These are phyloP conservation scores for Anadara kagoshimensis DNA, from an alignment of 1,140 invertebrate species.

Conservation along the genomic window DNA sequence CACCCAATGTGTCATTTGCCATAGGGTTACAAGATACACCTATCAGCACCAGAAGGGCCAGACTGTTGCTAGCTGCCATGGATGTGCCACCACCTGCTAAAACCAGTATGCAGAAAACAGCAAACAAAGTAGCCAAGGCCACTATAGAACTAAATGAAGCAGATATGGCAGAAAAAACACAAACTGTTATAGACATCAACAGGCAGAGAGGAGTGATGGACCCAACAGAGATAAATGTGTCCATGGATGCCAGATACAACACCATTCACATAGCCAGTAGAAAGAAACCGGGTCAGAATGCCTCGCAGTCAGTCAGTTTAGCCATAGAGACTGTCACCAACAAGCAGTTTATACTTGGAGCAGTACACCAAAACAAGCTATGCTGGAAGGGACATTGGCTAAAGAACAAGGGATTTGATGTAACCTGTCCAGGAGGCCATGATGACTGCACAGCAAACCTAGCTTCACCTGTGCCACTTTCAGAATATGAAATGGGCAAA, in stretches of 20 bases:
- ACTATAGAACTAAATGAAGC: too few relatives aligned
- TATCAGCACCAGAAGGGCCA: too few relatives aligned
- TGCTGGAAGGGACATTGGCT: slow-evolving; percentile 11
- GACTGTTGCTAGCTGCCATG: too few relatives aligned
- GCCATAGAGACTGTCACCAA: slow-evolving; percentile 11
- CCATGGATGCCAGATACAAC: neutral
- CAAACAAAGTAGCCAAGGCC: too few relatives aligned
- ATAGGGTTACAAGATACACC: too few relatives aligned
- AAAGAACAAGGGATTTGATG: neutral
- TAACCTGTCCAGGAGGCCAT: neutral
- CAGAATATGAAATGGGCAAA: slow-evolving; percentile 9
- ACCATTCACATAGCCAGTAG: neutral
- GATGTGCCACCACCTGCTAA: too few relatives aligned
- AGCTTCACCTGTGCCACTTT: neutral
- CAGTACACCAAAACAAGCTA: neutral
- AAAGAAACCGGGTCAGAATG: slow-evolving; percentile 12
- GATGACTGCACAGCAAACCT: slow-evolving; percentile 6
- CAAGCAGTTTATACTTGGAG: neutral
- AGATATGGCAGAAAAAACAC: too few relatives aligned
- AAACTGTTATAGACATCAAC: too few relatives aligned
- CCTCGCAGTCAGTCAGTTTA: neutral
- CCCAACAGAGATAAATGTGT: neutral
- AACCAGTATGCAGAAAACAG: too few relatives aligned
- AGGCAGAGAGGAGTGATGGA: too few relatives aligned
- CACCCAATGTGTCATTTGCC: too few relatives aligned